A percentile compares a stretch with the other conserved stretches of the same genome.
Evolutionary conservation across 92 coral and sea anemone species (phyloP).

Genomic region (Desmophyllum pertusum): DNA sequence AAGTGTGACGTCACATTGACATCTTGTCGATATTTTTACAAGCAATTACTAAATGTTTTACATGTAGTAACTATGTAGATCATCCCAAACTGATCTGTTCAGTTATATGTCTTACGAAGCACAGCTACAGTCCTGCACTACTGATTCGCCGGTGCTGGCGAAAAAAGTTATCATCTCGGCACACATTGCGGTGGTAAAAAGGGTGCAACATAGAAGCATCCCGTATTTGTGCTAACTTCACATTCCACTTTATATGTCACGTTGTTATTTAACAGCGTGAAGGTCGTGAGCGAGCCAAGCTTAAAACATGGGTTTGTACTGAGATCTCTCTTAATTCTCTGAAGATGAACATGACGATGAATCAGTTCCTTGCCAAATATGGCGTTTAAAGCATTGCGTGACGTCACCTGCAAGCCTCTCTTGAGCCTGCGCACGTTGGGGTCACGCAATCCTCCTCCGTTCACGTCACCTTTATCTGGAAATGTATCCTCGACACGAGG

Average conservation of each 20-base stretch:
- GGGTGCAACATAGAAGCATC: not conserved
- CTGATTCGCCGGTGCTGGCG: not conserved
- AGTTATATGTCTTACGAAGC: conserved; percentile 1
- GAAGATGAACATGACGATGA: not conserved
- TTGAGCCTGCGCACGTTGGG: not conserved
- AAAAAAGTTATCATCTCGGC: not conserved
- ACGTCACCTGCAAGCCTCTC: not conserved
- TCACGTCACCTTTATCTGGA: not conserved
- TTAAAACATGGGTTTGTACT: not conserved
- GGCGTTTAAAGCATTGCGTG: not conserved
- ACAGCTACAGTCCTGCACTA: conserved; percentile 11
- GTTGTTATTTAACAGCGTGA: not conserved
- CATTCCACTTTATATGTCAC: not conserved
- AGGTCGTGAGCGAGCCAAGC: not conserved
- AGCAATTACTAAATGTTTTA: no score
- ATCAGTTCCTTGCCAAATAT: not conserved
- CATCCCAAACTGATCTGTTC: not conserved
- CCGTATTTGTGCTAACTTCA: not conserved
- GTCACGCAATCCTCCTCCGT: conserved; percentile 3
- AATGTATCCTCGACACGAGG: not conserved
- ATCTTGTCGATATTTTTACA: no score
- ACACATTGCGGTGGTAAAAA: not conserved
- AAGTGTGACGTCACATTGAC: no score
- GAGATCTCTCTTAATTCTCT: conserved; percentile 23
- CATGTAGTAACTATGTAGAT: no score